Evolutionary conservation across 2,888 invertebrate species (phyloP).

Genomic region (Erebia palarica): DNA sequence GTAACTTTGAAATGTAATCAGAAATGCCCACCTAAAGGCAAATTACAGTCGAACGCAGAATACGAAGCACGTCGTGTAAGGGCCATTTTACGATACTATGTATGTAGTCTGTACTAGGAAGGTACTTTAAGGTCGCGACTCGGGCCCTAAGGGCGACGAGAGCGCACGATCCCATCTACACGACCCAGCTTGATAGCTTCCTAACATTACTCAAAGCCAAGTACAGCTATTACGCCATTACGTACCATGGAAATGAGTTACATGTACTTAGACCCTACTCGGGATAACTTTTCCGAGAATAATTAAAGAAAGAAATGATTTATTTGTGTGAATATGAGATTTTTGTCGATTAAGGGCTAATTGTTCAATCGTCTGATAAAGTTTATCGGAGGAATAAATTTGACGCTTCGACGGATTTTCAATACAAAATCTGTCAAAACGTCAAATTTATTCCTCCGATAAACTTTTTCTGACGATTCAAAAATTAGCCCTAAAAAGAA

Average conservation of each 20-base stretch:
- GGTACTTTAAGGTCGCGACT: constrained; percentile 49
- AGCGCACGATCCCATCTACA: constrained; percentile 59
- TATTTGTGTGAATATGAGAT: no score
- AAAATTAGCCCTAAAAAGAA: no score
- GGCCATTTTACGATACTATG: constrained; percentile 29
- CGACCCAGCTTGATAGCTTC: constrained; percentile 54
- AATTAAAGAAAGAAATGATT: no score
- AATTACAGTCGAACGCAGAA: constrained; percentile 34
- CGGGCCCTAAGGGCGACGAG: constrained; percentile 48
- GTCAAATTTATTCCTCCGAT: no score
- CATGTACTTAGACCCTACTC: constrained; percentile 25
- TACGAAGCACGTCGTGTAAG: constrained; percentile 38
- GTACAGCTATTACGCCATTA: constrained; percentile 35
- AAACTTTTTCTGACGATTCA: no score
- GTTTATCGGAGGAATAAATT: no score
- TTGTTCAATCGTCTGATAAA: no score
- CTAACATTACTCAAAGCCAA: constrained; percentile 50
- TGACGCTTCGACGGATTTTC: no score
- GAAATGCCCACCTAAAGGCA: constrained; percentile 20
- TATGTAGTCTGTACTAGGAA: constrained; percentile 12
- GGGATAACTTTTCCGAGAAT: constrained; percentile 25
- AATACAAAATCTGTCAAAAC: no score
- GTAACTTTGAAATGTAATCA: constrained; percentile 7
- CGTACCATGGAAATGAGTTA: constrained; percentile 32
- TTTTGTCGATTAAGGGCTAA: no score